A percentile compares a stretch with the other conserved stretches of the same genome.
phyloP scores from a whole-genome alignment of 2,797 vertebrate genomes.

The Periophthalmus magnuspinnatus region DNA sequence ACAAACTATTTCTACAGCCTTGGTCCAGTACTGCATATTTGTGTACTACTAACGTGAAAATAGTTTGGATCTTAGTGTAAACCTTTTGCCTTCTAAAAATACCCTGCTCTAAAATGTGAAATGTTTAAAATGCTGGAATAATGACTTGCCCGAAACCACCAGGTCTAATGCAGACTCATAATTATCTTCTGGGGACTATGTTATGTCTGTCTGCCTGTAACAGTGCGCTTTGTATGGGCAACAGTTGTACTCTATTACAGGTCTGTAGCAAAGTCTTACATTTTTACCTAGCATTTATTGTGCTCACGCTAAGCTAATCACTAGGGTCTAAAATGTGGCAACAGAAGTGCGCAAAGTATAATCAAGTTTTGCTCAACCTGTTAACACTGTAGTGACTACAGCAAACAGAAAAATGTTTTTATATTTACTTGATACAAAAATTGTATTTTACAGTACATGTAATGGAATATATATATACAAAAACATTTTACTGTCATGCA shows the following conservation, averaged over 20 bases:
- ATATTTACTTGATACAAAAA: not conserved
- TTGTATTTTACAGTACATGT: not conserved
- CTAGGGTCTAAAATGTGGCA: constrained; percentile 9
- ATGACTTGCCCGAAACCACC: constrained; percentile 12
- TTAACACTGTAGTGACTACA: not conserved
- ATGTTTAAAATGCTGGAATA: constrained; percentile 54
- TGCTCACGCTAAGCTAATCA: constrained; percentile 3
- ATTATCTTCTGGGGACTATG: not conserved
- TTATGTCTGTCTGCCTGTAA: not conserved
- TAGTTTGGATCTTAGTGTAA: not conserved
- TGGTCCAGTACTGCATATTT: constrained; percentile 10
- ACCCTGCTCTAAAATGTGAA: constrained; percentile 56
- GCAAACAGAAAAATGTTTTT: not conserved
- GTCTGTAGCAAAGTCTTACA: constrained; percentile 17
- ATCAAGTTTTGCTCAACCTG: not conserved
- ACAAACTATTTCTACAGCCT: not conserved
- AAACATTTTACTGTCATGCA: not conserved
- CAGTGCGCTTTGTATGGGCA: not conserved
- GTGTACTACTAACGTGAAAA: not conserved
- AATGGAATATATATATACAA: not conserved
- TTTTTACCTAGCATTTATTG: not conserved
- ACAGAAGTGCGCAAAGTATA: constrained; percentile 1
- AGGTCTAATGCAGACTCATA: not conserved
- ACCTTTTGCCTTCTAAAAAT: constrained; percentile 13
- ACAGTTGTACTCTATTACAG: not conserved